A percentile compares a stretch with the other conserved stretches of the same genome.
Evolutionary conservation across 2,113 vertebrate species (phyloP).

Genomic region (Gnathonemus echidnorhynchus): DNA sequence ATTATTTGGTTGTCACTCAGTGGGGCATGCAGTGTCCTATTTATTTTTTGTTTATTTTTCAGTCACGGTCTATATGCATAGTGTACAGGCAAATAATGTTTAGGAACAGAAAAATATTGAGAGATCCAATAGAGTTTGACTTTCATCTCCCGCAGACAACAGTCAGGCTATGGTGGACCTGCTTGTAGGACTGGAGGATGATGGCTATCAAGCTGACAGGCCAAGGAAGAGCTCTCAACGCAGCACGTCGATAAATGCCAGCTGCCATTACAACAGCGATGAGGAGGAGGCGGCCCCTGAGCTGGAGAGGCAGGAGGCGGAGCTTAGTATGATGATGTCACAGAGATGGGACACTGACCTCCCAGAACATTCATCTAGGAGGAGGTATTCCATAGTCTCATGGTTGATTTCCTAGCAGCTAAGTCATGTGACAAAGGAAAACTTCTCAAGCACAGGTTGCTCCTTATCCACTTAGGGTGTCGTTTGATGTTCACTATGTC

Average conservation of each 20-base stretch:
- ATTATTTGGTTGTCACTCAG: conserved; percentile 31
- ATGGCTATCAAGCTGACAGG: conserved; percentile 67
- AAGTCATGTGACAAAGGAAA: neutral
- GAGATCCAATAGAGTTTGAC: neutral
- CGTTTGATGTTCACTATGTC: neutral
- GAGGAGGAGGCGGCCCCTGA: conserved; percentile 89
- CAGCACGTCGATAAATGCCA: conserved; percentile 56
- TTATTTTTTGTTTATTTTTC: neutral
- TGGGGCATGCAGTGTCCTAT: conserved; percentile 30
- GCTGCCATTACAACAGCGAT: conserved; percentile 83
- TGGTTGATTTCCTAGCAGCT: neutral
- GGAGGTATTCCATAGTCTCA: conserved; percentile 50
- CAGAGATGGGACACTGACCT: conserved; percentile 82
- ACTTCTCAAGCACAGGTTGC: neutral
- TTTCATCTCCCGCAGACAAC: conserved; percentile 57
- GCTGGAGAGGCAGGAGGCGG: conserved; percentile 80
- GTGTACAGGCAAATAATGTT: neutral
- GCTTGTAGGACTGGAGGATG: conserved; percentile 80
- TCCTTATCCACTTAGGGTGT: neutral
- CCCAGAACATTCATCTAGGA: conserved; percentile 55
- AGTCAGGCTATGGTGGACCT: conserved; percentile 78
- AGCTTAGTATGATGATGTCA: conserved; percentile 90
- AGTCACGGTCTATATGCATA: neutral
- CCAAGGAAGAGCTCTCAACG: conserved; percentile 58
- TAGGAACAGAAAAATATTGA: neutral